Conservation (phyloP, 1,140 invertebrate species). For the Heliconius hewitsoni region DNA sequence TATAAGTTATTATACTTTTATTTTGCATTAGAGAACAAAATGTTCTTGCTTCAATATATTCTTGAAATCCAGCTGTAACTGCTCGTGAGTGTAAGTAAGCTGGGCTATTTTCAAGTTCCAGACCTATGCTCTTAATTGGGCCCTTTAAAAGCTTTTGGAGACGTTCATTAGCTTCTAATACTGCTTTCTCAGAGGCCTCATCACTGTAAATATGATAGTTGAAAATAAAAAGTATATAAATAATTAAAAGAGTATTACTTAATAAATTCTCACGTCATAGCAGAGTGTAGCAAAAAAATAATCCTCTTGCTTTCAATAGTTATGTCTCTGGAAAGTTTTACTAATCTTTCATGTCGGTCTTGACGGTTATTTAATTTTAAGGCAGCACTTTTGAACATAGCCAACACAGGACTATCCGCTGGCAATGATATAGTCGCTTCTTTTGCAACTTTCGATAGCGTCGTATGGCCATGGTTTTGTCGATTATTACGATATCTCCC, state of each 20-base stretch:
- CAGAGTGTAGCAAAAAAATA: slow-evolving; percentile 92
- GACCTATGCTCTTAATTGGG: slow-evolving; percentile 86
- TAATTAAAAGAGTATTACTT: not conserved
- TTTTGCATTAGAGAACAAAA: slow-evolving; percentile 67
- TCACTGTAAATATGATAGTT: slow-evolving; percentile 69
- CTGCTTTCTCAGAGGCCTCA: slow-evolving; percentile 81
- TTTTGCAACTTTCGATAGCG: slow-evolving; percentile 52
- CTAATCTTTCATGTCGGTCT: slow-evolving; percentile 91
- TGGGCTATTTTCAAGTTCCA: slow-evolving; percentile 87
- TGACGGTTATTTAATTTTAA: slow-evolving; percentile 89
- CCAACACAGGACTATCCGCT: slow-evolving; percentile 82
- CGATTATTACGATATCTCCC: slow-evolving; percentile 60
- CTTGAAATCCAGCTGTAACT: slow-evolving; percentile 90
- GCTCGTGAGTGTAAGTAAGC: slow-evolving; percentile 88
- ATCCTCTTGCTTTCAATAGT: slow-evolving; percentile 95
- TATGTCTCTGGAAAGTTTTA: slow-evolving; percentile 93
- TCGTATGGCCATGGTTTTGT: slow-evolving; percentile 48
- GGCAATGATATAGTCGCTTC: slow-evolving; percentile 57
- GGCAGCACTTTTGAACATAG: slow-evolving; percentile 86
- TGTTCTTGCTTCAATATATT: slow-evolving; percentile 92
- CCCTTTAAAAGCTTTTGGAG: slow-evolving; percentile 83
- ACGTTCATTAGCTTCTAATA: slow-evolving; percentile 85
- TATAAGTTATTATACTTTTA: slow-evolving; percentile 55
- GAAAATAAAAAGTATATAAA: not conserved
- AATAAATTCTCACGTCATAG: slow-evolving; percentile 71